Base-by-base conservation (phyloP, 2,888 invertebrate species). In the Rhogogaster chlorosoma region DNA sequence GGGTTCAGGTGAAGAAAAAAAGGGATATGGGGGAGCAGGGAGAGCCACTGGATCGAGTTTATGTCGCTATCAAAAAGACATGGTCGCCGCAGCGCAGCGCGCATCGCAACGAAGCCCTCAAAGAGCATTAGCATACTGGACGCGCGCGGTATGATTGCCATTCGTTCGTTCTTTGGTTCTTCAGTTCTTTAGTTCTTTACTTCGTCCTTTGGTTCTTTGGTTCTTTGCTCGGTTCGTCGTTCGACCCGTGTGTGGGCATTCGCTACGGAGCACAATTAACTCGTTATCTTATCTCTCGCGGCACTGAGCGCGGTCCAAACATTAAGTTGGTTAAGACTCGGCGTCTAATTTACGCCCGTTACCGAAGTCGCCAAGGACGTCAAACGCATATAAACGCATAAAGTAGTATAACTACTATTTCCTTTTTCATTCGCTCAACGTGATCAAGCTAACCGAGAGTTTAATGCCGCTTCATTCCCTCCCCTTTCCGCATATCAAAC, bases 231-330 rank as follows among this genome's bases (percentile, higher is more conserved):
- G 22, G 77, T 53, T 38, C 80, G 57, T 22, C 90, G 87, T 86
- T 85, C 85, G 88, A 90, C 90, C 92, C 91, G 92, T 92, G 92
- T 92, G 92, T 92, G 92, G 92, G 92, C 93, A 92, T 89, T 89
- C 83, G 70, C 83, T 91, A 91, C 92, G 91, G 92, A 91, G 93
- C 93, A 93, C 93, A 93, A 93, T 93, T 93, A 93, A 93, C 93
- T 93, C 92, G 93, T 93, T 93, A 93, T 93, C 93, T 93, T 93
- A 93, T 93, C 93, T 93, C 93, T 92, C 89, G 89, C 84, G 80
- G 83, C 88, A 88, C 88, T 89, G 88, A 88, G 90, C 88, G 88
- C 88, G 90, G 90, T 90, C 92, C 91, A 92, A 92, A 93, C 93
- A 92, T 92, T 91, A 92, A 92, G 91, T 92, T 90, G 92, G 93